Percentiles rank a stretch among this genome's conserved stretches.
Evolutionary conservation across 2,113 vertebrate species (phyloP).

Genomic region (Illadopsis cleaveri): DNA sequence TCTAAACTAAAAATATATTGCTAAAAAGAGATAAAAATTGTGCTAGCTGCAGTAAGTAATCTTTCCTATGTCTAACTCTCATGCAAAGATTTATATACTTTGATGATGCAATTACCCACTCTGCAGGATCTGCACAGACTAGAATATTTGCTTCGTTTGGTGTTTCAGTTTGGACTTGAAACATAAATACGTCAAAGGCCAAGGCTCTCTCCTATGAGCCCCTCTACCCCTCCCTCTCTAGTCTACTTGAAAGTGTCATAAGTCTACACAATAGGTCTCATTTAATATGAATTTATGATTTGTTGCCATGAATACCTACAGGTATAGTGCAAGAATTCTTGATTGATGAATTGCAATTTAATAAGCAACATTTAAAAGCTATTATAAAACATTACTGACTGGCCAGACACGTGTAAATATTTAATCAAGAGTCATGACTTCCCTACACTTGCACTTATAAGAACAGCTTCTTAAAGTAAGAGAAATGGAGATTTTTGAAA

Average conservation of each 20-base stretch:
- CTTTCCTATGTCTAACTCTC: background rate
- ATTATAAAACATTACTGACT: conserved; percentile 11
- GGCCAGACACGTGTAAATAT: conserved; percentile 28
- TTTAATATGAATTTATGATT: conserved; percentile 36
- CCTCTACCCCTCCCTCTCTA: background rate
- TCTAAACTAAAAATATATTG: background rate
- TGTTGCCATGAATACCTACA: background rate
- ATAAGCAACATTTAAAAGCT: conserved; percentile 44
- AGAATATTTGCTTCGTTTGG: background rate
- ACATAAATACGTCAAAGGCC: background rate
- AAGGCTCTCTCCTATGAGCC: background rate
- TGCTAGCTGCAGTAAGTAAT: background rate
- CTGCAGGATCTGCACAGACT: background rate
- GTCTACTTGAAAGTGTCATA: background rate
- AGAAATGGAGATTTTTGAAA: background rate
- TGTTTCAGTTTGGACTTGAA: background rate
- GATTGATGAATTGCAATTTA: conserved; percentile 43
- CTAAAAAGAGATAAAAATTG: background rate
- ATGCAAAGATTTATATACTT: background rate
- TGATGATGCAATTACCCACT: background rate
- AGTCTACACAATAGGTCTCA: background rate
- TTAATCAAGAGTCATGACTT: conserved; percentile 50
- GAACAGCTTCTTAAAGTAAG: background rate
- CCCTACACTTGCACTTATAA: background rate
- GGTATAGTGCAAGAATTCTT: background rate